Evolutionary conservation across 2,113 vertebrate genomes (phyloP).

Genomic region (Hymenochirus boettgeri): DNA sequence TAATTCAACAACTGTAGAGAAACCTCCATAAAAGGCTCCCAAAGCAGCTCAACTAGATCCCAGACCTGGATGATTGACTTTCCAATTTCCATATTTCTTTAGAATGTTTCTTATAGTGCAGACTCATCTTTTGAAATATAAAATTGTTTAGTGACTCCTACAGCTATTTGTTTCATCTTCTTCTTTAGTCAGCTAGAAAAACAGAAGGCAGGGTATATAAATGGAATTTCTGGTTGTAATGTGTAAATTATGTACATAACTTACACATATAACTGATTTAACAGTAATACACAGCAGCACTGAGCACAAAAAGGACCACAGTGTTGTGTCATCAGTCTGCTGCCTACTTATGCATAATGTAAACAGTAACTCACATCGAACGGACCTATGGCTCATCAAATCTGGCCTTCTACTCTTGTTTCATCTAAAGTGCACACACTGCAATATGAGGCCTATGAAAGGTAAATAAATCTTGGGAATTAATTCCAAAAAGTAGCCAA

Average conservation of each 20-base stretch:
- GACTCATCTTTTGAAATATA: too few relatives aligned
- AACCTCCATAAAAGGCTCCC: too few relatives aligned
- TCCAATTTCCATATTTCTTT: too few relatives aligned
- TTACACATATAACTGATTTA: constrained; percentile 11
- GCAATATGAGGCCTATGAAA: constrained; percentile 24
- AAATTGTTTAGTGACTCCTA: too few relatives aligned
- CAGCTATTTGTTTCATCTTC: too few relatives aligned
- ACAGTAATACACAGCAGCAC: constrained; percentile 20
- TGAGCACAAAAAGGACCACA: constrained; percentile 12
- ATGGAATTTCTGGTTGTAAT: constrained; percentile 5
- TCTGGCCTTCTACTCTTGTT: constrained; percentile 29
- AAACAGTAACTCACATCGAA: constrained; percentile 25
- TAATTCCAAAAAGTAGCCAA: constrained; percentile 41
- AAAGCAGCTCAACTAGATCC: too few relatives aligned
- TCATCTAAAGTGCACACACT: constrained; percentile 22
- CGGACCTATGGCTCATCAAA: constrained; percentile 33
- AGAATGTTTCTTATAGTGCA: too few relatives aligned
- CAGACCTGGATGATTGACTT: too few relatives aligned
- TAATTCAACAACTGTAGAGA: too few relatives aligned
- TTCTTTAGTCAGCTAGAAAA: constrained; percentile 16
- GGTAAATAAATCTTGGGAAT: constrained; percentile 42
- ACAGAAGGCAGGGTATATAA: constrained; percentile 9
- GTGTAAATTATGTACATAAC: constrained; percentile 30
- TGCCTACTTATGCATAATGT: constrained; percentile 32
- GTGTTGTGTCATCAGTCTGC: constrained; percentile 7